phyloP scores from a whole-genome alignment of 2,888 invertebrate genomes.

The Malacosoma neustria region DNA sequence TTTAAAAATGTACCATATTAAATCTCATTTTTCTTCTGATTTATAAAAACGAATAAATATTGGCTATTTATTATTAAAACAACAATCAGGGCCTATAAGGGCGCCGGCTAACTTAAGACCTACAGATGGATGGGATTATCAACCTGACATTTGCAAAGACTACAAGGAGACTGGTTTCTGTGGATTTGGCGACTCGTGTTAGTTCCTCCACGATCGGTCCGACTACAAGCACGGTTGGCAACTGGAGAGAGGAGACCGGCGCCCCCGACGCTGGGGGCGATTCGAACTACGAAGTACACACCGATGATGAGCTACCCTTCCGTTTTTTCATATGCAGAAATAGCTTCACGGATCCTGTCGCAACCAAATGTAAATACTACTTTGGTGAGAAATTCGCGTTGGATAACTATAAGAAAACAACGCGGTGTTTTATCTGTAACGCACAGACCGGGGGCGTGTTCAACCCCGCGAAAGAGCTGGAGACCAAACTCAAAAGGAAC shows the following conservation, averaged over 20 bases:
- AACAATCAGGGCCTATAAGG: constrained; percentile 96
- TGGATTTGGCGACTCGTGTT: constrained; percentile 99
- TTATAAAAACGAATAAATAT: too few relatives aligned
- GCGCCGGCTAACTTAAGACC: constrained; percentile 96
- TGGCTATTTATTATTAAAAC: too few relatives aligned
- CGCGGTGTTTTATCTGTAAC: constrained; percentile 94
- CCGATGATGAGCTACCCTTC: constrained; percentile 93
- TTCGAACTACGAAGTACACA: constrained; percentile 92
- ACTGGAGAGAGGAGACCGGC: constrained; percentile 82
- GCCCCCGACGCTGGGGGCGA: constrained; percentile 69
- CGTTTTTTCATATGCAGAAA: constrained; percentile 95
- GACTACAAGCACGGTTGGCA: constrained; percentile 99
- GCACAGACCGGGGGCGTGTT: constrained; percentile 94
- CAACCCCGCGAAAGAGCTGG: constrained; percentile 93
- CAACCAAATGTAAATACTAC: constrained; percentile 98
- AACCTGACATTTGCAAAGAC: constrained; percentile 99
- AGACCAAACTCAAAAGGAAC: constrained; percentile 66
- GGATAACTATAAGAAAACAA: constrained; percentile 89
- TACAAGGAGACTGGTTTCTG: constrained; percentile 99
- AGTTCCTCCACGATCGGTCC: constrained; percentile 97
- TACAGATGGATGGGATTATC: constrained; percentile 98
- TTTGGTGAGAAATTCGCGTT: constrained; percentile 98
- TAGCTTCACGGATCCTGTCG: constrained; percentile 90
- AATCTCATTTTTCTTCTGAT: too few relatives aligned
- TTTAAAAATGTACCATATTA: too few relatives aligned